Conservation (phyloP, 2,113 vertebrate genomes). For the Saiga tatarica region DNA sequence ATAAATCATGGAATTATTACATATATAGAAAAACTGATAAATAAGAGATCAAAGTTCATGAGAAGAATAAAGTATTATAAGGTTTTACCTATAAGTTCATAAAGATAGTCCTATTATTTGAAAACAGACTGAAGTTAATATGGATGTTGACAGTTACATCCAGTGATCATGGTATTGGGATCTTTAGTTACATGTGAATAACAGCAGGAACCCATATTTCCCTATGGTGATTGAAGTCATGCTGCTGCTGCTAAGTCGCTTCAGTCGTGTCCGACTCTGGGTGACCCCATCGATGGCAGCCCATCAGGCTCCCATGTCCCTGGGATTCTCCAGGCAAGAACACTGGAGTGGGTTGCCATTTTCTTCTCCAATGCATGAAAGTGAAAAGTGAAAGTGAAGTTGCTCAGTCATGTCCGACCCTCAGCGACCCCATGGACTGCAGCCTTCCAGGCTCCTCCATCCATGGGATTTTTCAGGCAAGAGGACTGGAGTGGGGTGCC, state of each 20-base stretch:
- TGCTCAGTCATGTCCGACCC: accelerated
- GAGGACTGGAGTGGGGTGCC: no score
- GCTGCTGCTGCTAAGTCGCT: no score
- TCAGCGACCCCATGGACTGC: no score
- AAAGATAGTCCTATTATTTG: background rate
- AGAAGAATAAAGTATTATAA: background rate
- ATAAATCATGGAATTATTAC: background rate
- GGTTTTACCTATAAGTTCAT: background rate
- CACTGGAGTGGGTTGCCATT: no score
- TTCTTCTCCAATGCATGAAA: no score
- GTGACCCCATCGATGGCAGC: accelerated
- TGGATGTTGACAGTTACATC: background rate
- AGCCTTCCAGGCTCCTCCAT: no score
- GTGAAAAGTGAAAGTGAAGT: no score
- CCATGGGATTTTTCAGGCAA: no score
- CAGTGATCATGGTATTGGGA: background rate
- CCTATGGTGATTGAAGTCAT: background rate
- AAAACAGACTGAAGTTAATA: background rate
- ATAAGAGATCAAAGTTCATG: background rate
- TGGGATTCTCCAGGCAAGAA: no score
- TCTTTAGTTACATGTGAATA: background rate
- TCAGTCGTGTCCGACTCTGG: accelerated
- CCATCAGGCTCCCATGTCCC: accelerated
- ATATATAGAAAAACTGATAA: background rate
- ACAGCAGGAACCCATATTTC: background rate